Evolutionary conservation across 1,140 invertebrate genomes (phyloP).

Genomic region (Medauroidea extradentata): DNA sequence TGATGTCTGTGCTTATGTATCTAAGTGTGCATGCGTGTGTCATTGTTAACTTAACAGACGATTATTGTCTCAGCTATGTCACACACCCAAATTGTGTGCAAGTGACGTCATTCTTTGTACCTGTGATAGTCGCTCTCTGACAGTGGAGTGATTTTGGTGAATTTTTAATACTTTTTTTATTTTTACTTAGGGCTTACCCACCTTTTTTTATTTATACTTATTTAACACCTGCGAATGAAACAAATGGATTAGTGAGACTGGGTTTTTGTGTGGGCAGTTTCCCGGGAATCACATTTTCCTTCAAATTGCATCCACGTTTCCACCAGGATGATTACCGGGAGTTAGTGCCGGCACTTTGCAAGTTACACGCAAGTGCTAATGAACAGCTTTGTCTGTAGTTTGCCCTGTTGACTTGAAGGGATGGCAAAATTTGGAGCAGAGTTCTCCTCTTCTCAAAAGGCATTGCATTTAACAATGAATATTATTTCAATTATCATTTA

Average conservation of each 20-base stretch:
- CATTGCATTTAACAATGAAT: constrained; percentile 5
- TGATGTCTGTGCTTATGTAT: not conserved
- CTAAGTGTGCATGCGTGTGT: not conserved
- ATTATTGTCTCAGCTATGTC: not conserved
- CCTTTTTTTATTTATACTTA: not conserved
- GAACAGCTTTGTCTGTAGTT: no score
- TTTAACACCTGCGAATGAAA: not conserved
- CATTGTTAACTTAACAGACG: not conserved
- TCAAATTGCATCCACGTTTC: no score
- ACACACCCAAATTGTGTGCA: not conserved
- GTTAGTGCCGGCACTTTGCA: not conserved
- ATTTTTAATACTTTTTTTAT: not conserved
- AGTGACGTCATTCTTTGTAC: constrained; percentile 11
- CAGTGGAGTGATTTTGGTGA: constrained; percentile 2
- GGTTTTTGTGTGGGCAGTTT: not conserved
- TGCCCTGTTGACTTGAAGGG: constrained; percentile 6
- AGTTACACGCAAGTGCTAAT: no score
- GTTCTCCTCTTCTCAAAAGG: constrained; percentile 5
- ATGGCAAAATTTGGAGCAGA: constrained; percentile 11
- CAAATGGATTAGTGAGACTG: not conserved
- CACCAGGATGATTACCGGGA: no score
- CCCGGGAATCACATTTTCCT: no score
- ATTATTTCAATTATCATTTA: no score
- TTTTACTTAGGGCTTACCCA: not conserved
- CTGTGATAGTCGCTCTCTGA: constrained; percentile 12